These are phyloP conservation scores for Morphnarchus princeps DNA, from an alignment of 2,113 vertebrate species.

Conservation along the genomic window DNA sequence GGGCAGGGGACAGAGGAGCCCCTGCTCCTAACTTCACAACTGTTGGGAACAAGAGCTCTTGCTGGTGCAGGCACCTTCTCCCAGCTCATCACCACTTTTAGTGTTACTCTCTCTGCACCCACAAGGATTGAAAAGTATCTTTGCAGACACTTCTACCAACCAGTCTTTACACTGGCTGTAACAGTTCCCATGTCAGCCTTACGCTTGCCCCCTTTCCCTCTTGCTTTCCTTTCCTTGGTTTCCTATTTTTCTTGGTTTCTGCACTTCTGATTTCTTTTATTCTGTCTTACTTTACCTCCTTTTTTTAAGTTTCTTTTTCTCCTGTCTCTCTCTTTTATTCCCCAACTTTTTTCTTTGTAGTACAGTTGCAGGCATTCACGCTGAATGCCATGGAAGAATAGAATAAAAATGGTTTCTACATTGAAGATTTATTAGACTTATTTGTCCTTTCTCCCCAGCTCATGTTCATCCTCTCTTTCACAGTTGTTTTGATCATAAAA, in stretches of 20 bases:
- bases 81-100: not conserved
- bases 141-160: not conserved
- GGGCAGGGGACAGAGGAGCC: not conserved
- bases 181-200: not conserved
- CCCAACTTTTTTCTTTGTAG: not conserved
- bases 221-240: not conserved
- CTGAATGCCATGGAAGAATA: not conserved
- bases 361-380: not conserved
- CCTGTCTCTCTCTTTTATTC: not conserved
- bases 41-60: not conserved
- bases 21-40: accelerated
- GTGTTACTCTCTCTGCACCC: not conserved
- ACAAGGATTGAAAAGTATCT: not conserved
- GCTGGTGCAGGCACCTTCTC: not conserved
- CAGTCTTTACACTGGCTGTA: not conserved
- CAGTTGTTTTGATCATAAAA: not conserved
- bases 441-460: not conserved
- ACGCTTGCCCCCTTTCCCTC: not conserved
- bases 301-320: not conserved
- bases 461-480: not conserved
- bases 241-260: not conserved
- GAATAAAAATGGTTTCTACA: not conserved
- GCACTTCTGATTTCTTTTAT: not conserved
- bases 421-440: not conserved
- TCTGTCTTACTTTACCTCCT: not conserved